Base-by-base conservation (phyloP, 2,888 invertebrate genomes). In the Spodoptera littoralis region DNA sequence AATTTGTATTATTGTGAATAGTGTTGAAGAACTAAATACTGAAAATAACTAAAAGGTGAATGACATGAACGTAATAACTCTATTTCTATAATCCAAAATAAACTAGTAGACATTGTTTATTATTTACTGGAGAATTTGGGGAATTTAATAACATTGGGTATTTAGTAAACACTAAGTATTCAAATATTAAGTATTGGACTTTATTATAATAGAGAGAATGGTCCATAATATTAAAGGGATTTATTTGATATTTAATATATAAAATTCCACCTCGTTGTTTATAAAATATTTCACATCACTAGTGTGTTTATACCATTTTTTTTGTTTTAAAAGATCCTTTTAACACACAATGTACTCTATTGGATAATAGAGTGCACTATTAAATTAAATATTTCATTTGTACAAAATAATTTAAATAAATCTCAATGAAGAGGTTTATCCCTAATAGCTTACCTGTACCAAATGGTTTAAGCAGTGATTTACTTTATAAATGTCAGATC, bases 401-500 rank as follows among this genome's bases (percentile, higher is more conserved):
- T 3, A 30, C 48, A 24, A 55, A 66, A 62, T 56, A 53, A 62
- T 60, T 59, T 41, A 57, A 45, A 54, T 30, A 42, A 41, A 6
- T 53, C 24, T 49, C 49, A 44, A 52, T 60, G 61, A 53, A 60
- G 55, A 65, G 24, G 61, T 18, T 63, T 56, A 61, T 50, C 46
- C 49, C 8, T 13, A 45, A 12, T 18, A 57, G 62, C 61, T 73
- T 48, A 53, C 24, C 22, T 54, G 3, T 13, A 36, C 46, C 49
- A 60, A 60, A 45, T 52, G 51, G 49, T 60, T 55, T 58, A 54
- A 57, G 46, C 63, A 45, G 48, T 61, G 52, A 59, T 73, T 66
- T 76, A 56, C 60, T 66, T 59, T 36, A 58, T 52, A 73, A 70
- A 66, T 61, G 65, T 55, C 60, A 11, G 13, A 68, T 55, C 60